Base-by-base conservation (phyloP, 1,140 invertebrate species). In the Drosophila seguyi region DNA sequence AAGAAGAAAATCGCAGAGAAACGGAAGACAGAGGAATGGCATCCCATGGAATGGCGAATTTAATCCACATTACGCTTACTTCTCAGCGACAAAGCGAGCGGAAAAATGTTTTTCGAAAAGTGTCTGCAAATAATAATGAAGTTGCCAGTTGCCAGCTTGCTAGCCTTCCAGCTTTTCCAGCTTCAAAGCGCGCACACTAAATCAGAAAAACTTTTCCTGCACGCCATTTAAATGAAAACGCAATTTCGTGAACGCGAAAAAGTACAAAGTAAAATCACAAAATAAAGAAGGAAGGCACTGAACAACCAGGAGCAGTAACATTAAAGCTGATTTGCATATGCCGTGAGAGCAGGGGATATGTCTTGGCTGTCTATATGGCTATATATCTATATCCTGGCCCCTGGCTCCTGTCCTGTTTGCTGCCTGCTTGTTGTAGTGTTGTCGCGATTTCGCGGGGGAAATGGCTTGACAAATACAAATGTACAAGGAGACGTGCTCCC, bases 271-370 rank as follows among this genome's bases (percentile, higher is more conserved):
- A 50, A 31, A 31, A 55, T 58, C n/a, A 44, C 39, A 47, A 47
- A 27, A 58, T 60, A 42, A 42, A 31, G 47, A 52, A 39, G 45
- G 45, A 59, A 52, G 58, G 41, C 66, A 25, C 47, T 31, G n/a
- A 68, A 65, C 57, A 45, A 59, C 48, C 47, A 55, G 48, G 48
- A 58, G 56, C 22, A 50, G 42, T 55, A 67, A 58, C 85, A 88
- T 88, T 90, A 81, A 88, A 90, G 84, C 84, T 90, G 80, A 88
- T 88, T 90, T 88, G 80, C 84, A 88, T 88, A 90, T 62, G 81
- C 50, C 80, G 59, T 76, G 75, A 61, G 62, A 55, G 75, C 61
- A 58, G 67, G 71, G 68, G 53, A 66, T 69, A 50, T 71, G 73
- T 73, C 66, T 73, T 73, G 55, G 45, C 45, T 53, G 74, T 44